Percentiles rank a stretch among this genome's conserved stretches.
phyloP scores from a whole-genome alignment of 2,113 vertebrate genomes.

The Prunella himalayana region DNA sequence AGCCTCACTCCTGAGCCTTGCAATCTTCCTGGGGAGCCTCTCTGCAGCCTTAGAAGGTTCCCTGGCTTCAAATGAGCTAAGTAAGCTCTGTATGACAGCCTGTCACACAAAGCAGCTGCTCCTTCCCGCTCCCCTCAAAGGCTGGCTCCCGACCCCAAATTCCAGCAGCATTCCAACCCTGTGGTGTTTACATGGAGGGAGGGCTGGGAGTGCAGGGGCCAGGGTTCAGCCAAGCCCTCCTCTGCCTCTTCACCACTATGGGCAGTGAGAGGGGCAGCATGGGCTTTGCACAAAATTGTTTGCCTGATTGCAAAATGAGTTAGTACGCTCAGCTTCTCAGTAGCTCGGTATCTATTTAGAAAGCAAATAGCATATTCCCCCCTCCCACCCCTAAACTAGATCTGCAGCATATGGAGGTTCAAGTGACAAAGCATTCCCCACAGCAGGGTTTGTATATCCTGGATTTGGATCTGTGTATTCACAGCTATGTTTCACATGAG shows the following conservation, averaged over 20 bases:
- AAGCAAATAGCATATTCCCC: background rate
- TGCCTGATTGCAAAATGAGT: background rate
- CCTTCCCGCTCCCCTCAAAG: background rate
- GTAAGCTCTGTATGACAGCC: conserved; percentile 3
- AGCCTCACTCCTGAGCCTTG: background rate
- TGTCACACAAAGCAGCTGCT: conserved; percentile 14
- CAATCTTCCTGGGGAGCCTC: background rate
- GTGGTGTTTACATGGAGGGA: background rate
- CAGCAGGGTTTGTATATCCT: conserved; percentile 1
- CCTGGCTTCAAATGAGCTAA: background rate
- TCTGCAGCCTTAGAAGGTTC: conserved; percentile 13
- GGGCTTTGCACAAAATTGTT: background rate
- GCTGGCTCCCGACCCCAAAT: conserved; percentile 8
- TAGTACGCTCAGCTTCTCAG: background rate
- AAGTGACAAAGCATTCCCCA: conserved; percentile 4
- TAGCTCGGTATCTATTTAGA: background rate
- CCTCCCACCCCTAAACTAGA: background rate
- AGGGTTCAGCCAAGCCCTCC: background rate
- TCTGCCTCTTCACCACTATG: background rate
- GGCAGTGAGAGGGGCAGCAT: background rate
- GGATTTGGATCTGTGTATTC: background rate
- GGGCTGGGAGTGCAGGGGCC: background rate
- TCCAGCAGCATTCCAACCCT: background rate
- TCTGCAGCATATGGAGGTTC: background rate
- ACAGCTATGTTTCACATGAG: background rate